Conservation (phyloP, 2,888 invertebrate species). For the Ennomos fuscantarius region DNA sequence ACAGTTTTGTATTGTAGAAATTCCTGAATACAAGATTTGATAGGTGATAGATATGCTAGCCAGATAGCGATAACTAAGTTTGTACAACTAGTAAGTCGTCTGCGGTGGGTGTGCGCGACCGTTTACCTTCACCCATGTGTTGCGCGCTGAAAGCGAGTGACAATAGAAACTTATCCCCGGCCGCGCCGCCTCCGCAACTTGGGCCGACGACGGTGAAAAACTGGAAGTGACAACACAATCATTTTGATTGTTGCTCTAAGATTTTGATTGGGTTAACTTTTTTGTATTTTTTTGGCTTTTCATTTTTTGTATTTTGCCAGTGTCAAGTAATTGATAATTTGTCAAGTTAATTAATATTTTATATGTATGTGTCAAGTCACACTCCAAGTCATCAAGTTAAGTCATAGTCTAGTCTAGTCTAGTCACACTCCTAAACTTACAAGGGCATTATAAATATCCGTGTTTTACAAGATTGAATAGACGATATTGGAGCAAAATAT, state of each 20-base stretch:
- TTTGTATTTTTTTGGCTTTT: too few relatives aligned
- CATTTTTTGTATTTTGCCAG: too few relatives aligned
- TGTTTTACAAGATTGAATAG: too few relatives aligned
- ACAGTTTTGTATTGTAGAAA: too few relatives aligned
- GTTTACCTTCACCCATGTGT: slow-evolving; percentile 43
- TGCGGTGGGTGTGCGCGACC: slow-evolving; percentile 20
- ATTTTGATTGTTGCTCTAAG: too few relatives aligned
- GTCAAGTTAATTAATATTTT: too few relatives aligned
- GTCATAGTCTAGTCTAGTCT: slow-evolving; percentile 37
- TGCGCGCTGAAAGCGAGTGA: slow-evolving; percentile 45
- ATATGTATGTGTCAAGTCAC: too few relatives aligned
- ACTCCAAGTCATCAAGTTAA: too few relatives aligned
- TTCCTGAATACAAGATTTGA: too few relatives aligned
- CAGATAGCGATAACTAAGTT: not conserved
- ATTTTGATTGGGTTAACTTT: too few relatives aligned
- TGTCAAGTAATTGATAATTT: too few relatives aligned
- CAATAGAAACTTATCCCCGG: slow-evolving; percentile 53
- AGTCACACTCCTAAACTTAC: slow-evolving; percentile 30
- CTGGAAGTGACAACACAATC: slow-evolving; percentile 28
- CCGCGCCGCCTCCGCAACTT: slow-evolving; percentile 28
- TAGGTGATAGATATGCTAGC: not conserved
- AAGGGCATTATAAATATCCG: not conserved
- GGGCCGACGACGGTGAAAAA: not conserved
- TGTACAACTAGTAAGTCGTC: slow-evolving; percentile 11
- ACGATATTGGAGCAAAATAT: too few relatives aligned